A percentile compares a stretch with the other conserved stretches of the same genome.
Conservation (phyloP, 2,888 invertebrate species). For the Ophion ventricosus region DNA sequence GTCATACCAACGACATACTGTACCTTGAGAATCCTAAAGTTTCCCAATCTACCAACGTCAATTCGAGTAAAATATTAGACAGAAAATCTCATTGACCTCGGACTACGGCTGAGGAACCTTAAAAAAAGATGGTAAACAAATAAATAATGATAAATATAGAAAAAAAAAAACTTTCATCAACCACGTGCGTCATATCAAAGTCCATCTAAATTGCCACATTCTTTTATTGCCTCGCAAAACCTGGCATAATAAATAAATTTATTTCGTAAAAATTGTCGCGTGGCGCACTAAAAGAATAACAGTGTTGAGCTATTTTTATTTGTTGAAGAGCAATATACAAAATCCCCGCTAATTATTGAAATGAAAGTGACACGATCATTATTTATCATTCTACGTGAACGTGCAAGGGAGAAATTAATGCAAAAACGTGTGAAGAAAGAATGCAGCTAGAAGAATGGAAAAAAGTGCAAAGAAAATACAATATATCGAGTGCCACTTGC, state of each 20-base stretch:
- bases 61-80: background rate
- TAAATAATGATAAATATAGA: slow-evolving; percentile 10
- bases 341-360: background rate
- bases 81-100: slow-evolving; percentile 33
- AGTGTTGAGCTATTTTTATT: background rate
- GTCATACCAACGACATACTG: background rate
- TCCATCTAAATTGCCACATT: background rate
- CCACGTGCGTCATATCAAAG: background rate
- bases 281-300: background rate
- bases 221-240: background rate
- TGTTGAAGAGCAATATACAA: background rate
- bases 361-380: background rate
- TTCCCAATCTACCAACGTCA: background rate
- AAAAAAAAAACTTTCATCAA: background rate
- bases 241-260: background rate
- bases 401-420: background rate
- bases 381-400: background rate
- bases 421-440: background rate
- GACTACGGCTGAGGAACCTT: background rate
- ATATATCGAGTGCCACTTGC: no score
- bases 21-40: slow-evolving; percentile 18
- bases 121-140: slow-evolving; percentile 4
- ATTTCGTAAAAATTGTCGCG: background rate
- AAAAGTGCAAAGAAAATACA: background rate
- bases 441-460: background rate